Conservation (phyloP, 35 echinoderm and acorn worm genomes). For the Strongylocentrotus purpuratus region DNA sequence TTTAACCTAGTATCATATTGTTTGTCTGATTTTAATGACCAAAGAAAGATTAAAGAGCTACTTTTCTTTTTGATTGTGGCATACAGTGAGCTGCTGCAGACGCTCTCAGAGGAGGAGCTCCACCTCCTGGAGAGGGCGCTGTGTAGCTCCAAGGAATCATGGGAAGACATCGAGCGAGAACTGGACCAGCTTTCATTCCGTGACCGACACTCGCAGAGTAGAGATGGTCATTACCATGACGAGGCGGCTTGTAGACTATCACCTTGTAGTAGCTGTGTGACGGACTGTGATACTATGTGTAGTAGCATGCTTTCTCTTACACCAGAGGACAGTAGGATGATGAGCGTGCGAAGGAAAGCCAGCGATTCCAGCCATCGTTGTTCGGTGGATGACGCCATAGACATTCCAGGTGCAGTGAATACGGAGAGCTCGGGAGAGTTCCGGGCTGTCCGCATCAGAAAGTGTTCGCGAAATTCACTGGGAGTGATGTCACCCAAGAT, state of each 20-base stretch:
- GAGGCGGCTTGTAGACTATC: slow-evolving; percentile 51
- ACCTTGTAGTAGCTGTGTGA: slow-evolving; percentile 65
- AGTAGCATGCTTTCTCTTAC: slow-evolving; percentile 70
- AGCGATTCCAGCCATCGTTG: slow-evolving; percentile 1
- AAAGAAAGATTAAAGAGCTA: neutral
- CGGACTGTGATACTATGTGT: slow-evolving; percentile 68
- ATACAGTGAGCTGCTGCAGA: slow-evolving; percentile 85
- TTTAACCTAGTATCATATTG: too few species aligned
- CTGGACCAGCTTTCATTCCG: slow-evolving; percentile 62
- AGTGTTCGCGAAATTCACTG: slow-evolving; percentile 34
- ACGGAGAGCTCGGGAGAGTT: slow-evolving; percentile 42
- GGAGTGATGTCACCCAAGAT: slow-evolving; percentile 28
- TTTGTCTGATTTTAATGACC: neutral
- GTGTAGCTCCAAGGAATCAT: slow-evolving; percentile 74
- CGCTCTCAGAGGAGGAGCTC: slow-evolving; percentile 77
- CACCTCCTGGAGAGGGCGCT: slow-evolving; percentile 89
- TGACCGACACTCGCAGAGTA: slow-evolving; percentile 32
- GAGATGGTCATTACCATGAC: neutral
- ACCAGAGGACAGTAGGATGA: slow-evolving; percentile 36
- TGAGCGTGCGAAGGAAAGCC: slow-evolving; percentile 20
- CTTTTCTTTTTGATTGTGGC: slow-evolving; percentile 13
- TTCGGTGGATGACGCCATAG: neutral
- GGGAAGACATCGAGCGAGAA: slow-evolving; percentile 88
- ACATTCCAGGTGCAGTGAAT: slow-evolving; percentile 51
- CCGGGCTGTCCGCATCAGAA: slow-evolving; percentile 49